Conservation (phyloP, 2,113 vertebrate species). For the Oreotrochilus melanogaster region DNA sequence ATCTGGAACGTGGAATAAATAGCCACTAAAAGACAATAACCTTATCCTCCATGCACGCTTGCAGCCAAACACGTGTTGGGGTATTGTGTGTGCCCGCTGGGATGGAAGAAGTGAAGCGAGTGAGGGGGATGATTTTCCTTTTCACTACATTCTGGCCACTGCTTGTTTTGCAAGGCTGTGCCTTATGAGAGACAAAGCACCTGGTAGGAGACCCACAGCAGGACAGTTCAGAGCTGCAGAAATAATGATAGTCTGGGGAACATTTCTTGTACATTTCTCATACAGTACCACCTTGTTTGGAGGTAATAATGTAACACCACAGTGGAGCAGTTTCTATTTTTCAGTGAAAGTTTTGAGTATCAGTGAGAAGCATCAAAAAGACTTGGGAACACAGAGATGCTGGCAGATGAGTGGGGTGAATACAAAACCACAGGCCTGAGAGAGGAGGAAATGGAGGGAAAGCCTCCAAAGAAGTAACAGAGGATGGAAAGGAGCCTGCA, state of each 20-base stretch:
- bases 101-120: neutral
- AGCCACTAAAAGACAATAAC: neutral
- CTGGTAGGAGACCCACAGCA: neutral
- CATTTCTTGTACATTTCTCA: neutral
- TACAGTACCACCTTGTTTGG: neutral
- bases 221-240: neutral
- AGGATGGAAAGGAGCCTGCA: neutral
- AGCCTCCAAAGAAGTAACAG: neutral
- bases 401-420: neutral
- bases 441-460: neutral
- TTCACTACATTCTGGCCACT: neutral
- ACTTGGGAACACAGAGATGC: neutral
- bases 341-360: neutral
- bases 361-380: neutral
- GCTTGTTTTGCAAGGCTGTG: neutral
- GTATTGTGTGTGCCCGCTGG: neutral
- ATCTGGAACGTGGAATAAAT: neutral
- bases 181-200: accelerated
- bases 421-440: neutral
- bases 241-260: neutral
- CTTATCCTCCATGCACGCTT: neutral
- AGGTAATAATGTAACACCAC: neutral
- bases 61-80: accelerated
- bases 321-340: neutral
- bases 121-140: neutral